Conservation (phyloP, 2,888 invertebrate species). For the Mimachlamys varia region DNA sequence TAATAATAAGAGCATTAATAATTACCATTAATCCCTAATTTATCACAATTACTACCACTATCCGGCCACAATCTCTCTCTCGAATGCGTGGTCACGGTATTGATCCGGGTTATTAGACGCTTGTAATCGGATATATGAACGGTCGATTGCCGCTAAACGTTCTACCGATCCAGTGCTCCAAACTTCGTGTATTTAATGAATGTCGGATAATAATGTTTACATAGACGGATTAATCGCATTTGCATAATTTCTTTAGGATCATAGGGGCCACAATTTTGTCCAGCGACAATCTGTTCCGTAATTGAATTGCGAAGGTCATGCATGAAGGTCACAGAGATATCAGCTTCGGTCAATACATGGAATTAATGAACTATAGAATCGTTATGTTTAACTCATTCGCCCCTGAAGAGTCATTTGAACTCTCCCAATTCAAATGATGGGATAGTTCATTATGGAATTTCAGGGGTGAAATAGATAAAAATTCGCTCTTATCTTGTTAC, state of each 20-base stretch:
- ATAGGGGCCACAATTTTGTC: background rate
- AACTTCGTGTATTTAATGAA: slow-evolving; percentile 13
- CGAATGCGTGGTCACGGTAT: slow-evolving; percentile 12
- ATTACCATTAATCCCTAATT: background rate
- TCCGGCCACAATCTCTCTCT: slow-evolving; percentile 4
- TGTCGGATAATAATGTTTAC: background rate
- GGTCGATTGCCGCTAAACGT: background rate
- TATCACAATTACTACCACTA: background rate
- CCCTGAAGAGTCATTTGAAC: too few species aligned
- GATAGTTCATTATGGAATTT: too few species aligned
- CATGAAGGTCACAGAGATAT: background rate
- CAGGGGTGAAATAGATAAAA: too few species aligned
- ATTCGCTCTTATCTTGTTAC: too few species aligned
- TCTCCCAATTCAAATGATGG: too few species aligned
- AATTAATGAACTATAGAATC: too few species aligned
- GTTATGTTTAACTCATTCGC: too few species aligned
- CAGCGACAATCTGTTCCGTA: slow-evolving; percentile 6
- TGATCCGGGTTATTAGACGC: slow-evolving; percentile 4
- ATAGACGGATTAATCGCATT: slow-evolving; percentile 16
- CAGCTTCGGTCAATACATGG: too few species aligned
- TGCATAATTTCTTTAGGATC: background rate
- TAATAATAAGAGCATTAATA: background rate
- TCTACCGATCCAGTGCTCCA: background rate
- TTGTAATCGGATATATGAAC: slow-evolving; percentile 11
- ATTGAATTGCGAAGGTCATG: background rate